phyloP scores from a whole-genome alignment of 2,113 vertebrate genomes.

The Campylorhamphus procurvoides region DNA sequence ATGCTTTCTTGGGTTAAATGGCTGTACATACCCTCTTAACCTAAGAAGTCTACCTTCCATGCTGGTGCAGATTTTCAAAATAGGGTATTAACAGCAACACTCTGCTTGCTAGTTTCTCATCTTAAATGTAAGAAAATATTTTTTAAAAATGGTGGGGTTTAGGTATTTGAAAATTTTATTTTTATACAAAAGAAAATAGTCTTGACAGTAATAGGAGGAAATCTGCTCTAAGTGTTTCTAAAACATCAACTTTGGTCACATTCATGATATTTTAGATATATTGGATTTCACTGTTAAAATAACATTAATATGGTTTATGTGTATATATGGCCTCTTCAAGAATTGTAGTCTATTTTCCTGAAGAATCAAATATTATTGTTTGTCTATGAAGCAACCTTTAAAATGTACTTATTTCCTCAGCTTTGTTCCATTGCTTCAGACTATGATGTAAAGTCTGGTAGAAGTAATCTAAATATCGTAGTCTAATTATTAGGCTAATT shows the following conservation, averaged over 20 bases:
- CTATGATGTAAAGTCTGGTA: background rate
- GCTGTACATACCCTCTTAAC: background rate
- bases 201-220: background rate
- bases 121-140: background rate
- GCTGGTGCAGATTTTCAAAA: background rate
- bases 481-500: slow-evolving; percentile 5
- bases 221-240: background rate
- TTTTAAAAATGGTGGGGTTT: background rate
- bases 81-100: background rate
- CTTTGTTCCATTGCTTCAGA: background rate
- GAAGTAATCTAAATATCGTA: background rate
- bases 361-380: background rate
- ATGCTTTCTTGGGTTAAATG: background rate
- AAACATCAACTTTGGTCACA: background rate
- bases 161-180: background rate
- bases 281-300: background rate
- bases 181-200: background rate
- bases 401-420: slow-evolving; percentile 7
- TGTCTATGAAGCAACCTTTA: background rate
- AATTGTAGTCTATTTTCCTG: background rate
- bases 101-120: background rate
- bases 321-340: background rate
- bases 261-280: background rate
- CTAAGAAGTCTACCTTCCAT: background rate
- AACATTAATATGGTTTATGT: background rate